These are phyloP conservation scores for Tupiocoris notatus DNA, from an alignment of 2,888 invertebrate genomes.

Conservation along the genomic window DNA sequence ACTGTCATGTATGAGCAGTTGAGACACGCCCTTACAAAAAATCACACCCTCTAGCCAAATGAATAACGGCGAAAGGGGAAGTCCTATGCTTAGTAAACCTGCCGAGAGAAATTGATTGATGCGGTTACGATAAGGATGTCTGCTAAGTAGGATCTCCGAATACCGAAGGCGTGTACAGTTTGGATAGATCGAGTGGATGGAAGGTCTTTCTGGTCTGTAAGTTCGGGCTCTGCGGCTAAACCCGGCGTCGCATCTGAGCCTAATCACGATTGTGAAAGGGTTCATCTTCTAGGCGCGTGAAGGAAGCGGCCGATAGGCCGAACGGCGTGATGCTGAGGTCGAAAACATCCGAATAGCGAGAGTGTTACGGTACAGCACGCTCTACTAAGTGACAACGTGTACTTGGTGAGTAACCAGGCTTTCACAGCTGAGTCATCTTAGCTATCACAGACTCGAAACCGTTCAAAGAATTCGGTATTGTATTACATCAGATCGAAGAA, in stretches of 20 bases:
- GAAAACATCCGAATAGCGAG: background rate
- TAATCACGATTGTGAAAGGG: conserved; percentile 36
- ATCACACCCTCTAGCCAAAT: no score
- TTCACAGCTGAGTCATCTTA: no score
- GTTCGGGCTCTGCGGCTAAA: background rate
- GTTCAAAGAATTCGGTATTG: no score
- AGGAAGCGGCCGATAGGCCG: conserved; percentile 2
- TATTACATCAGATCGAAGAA: no score
- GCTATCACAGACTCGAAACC: no score
- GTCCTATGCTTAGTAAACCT: background rate
- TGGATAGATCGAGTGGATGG: background rate
- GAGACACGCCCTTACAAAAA: no score
- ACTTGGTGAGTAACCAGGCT: background rate
- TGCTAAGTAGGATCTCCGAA: background rate
- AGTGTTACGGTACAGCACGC: conserved; percentile 23
- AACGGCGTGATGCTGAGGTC: background rate
- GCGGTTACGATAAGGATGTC: conserved; percentile 11
- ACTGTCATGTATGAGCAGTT: no score
- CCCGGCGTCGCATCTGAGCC: conserved; percentile 21
- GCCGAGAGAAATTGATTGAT: conserved; percentile 31
- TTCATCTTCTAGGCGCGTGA: conserved; percentile 28
- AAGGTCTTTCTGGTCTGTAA: background rate
- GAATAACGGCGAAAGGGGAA: conserved; percentile 28
- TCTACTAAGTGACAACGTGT: conserved; percentile 33
- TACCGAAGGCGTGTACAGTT: background rate